A percentile compares a stretch with the other conserved stretches of the same genome.
These are phyloP conservation scores for Epinephelus cyanopodus DNA, from an alignment of 2,113 vertebrate species.

Conservation along the genomic window DNA sequence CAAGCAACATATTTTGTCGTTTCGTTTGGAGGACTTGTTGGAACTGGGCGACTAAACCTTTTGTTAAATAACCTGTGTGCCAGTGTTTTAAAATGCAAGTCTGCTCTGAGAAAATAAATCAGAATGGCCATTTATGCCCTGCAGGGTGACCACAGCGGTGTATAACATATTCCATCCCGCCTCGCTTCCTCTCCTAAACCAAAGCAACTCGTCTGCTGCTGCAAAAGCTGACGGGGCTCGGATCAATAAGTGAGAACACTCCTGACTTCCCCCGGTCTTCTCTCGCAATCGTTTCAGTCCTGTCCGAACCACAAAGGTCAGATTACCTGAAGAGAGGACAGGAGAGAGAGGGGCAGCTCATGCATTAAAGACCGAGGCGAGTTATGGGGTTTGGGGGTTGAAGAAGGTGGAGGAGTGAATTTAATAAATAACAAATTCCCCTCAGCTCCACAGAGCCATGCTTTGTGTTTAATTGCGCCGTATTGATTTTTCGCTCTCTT, in stretches of 20 bases:
- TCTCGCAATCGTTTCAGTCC: conserved; percentile 66
- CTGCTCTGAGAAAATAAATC: conserved; percentile 21
- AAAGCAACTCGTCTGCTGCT: conserved; percentile 36
- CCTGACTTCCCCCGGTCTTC: conserved; percentile 67
- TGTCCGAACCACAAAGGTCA: conserved; percentile 73
- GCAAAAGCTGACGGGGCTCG: conserved; percentile 38
- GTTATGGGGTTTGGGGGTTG: conserved; percentile 59
- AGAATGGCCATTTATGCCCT: background rate
- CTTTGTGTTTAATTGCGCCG: conserved; percentile 85
- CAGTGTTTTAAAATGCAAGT: conserved; percentile 3
- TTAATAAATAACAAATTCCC: conserved; percentile 84
- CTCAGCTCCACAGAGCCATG: conserved; percentile 76
- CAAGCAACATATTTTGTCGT: too few species aligned
- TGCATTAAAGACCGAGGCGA: conserved; percentile 70
- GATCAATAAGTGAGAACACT: conserved; percentile 68
- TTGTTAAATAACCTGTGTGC: background rate
- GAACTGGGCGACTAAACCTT: background rate
- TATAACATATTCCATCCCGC: conserved; percentile 23
- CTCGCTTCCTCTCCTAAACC: conserved; percentile 23
- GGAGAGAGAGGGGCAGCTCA: conserved; percentile 60
- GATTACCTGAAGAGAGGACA: conserved; percentile 71
- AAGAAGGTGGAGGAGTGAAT: conserved; percentile 75
- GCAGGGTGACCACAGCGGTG: background rate
- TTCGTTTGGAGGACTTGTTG: background rate
- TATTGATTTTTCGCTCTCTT: conserved; percentile 84